Base-by-base conservation (phyloP, 2,797 vertebrate species). In the Harpagifer antarcticus region DNA sequence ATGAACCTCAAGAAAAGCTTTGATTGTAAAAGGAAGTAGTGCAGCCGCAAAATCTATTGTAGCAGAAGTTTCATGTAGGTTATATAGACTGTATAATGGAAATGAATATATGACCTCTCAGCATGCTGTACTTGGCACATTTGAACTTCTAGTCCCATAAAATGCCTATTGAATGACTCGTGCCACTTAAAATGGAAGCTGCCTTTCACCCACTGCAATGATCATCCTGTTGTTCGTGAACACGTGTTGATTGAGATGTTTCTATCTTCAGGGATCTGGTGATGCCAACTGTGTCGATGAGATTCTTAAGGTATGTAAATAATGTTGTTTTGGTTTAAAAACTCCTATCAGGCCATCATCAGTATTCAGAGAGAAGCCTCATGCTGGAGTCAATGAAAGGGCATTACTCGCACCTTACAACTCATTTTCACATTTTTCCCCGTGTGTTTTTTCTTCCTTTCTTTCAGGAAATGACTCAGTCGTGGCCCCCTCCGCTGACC, bases 201-300 rank as follows among this genome's bases (percentile, higher is more conserved):
- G 37, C 65, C 31, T 57, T 45, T 82, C 70, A 81, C 78, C 76
- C 82, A 70, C 68, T 74, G 50, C 61, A 52, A 53, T 81, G 79
- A 73, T 63, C 63, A 33, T 61, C 68, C 57, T 52, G 47, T 60
- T 76, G 55, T 72, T 73, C 56, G 9, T 71, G 65, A 74, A 48
- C 72, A 64, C 59, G 23, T 87, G 62, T 79, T 85, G 47, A 89
- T 54, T 65, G 11, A 67, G 19, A 54, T 81, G 17, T 81, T 83
- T 92, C 76, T 87, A 66, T 88, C 91, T 90, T 58, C 31, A 99
- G 98, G 97, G 96, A 72, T 94, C 97, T 3, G 96, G 97, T 73
- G 98, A 99, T 64, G 96, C 97, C 71, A 99, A 96, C 94, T 99
- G 98, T 82, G 98, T 99, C 42, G 98, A 99, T 91, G 98, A 99